Base-by-base conservation (phyloP, 2,888 invertebrate species). In the Clivina fossor region DNA sequence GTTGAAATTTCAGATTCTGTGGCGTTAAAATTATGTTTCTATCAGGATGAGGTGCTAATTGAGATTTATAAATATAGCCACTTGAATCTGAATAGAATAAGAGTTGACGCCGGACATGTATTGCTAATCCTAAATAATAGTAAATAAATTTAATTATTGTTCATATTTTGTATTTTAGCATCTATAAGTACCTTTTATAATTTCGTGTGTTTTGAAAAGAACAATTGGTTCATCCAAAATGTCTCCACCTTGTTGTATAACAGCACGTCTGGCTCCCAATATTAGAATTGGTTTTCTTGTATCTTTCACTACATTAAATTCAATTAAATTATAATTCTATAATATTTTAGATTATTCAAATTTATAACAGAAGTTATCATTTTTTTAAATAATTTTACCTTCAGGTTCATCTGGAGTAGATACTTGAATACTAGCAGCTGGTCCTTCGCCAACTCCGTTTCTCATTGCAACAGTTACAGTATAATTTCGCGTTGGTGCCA, bases 361-460 rank as follows among this genome's bases (percentile, higher is more conserved):
- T 33, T 24, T 19, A 26, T 43, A 41, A 13, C 5, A 11, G 19
- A 19, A 18, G 24, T 51, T 11, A 22, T 19, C 15, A 9, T 54
- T n/a, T 24, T 51, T 7, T 13, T 15, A 24, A 4, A 13, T 13
- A 46, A 35, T n/a, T n/a, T n/a, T 75, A 87, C 86, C 81, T 63
- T 79, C 78, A 33, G 83, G 81, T 70, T 82, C 78, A 5, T 82
- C 78, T 2, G 85, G 84, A 1, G 90, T 91, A 3, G 82, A 79
- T 9, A 90, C 82, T 48, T 76, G 76, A 7, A 80, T 80, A 48
- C 75, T 75, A 1, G 85, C 83, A 3, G 81, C 73, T 0, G 92
- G 92, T 2, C 93, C 91, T 64, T 86, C 84, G 2, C 93, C 93
- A 22, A 84, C 82, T 1, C 81, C 81, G 68, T 93, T 93, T 61